Evolutionary conservation across 2,797 vertebrate species (phyloP).

Genomic region (Sciurus vulgaris): DNA sequence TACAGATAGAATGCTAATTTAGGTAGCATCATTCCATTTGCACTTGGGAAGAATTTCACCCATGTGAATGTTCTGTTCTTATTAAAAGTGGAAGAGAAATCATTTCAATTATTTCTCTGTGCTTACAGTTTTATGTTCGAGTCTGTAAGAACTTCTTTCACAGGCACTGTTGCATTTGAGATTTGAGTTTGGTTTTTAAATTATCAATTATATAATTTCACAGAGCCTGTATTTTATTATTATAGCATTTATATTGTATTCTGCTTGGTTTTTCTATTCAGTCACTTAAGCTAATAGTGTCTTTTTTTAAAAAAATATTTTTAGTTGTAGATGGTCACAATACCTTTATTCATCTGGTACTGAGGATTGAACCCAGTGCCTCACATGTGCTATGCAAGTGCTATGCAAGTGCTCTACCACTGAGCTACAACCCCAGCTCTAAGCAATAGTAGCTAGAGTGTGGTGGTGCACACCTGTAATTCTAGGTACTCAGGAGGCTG

Average conservation of each 20-base stretch:
- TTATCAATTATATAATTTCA: conserved; percentile 27
- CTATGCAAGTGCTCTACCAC: no score
- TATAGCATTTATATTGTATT: background rate
- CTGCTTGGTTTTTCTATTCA: conserved; percentile 58
- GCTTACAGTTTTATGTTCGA: conserved; percentile 23
- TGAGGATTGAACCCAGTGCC: no score
- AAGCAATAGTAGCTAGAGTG: no score
- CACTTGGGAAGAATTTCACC: background rate
- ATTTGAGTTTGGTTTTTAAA: background rate
- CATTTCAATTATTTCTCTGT: background rate
- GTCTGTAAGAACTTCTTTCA: background rate
- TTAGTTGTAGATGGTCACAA: no score
- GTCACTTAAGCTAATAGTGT: background rate
- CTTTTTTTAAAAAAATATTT: no score
- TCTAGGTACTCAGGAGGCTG: background rate
- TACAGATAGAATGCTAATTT: background rate
- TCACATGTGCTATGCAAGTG: no score
- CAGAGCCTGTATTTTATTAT: conserved; percentile 40
- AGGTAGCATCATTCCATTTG: background rate
- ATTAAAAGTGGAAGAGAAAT: background rate
- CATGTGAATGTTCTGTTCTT: background rate
- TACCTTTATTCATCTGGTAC: no score
- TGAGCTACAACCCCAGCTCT: no score
- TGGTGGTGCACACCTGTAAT: background rate
- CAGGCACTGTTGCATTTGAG: conserved; percentile 49